Conservation (phyloP, 2,113 vertebrate genomes). For the Agapornis roseicollis region DNA sequence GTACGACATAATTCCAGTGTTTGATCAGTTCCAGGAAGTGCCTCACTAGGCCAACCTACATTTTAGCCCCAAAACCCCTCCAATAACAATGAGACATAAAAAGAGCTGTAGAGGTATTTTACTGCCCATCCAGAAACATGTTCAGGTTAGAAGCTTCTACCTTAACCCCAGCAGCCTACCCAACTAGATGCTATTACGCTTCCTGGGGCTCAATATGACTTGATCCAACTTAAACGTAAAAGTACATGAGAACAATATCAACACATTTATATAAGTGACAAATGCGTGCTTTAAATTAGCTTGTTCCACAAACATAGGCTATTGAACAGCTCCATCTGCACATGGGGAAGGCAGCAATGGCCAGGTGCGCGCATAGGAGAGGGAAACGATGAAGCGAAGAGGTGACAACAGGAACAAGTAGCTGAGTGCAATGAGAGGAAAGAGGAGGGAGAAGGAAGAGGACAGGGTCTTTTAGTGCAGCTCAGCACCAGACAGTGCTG, state of each 20-base stretch:
- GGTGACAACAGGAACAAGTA: not conserved
- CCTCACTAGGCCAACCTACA: not conserved
- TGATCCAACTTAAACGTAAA: not conserved
- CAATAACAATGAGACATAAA: not conserved
- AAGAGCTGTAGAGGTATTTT: not conserved
- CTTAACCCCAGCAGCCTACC: not conserved
- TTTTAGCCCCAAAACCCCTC: not conserved
- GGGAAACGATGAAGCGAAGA: not conserved
- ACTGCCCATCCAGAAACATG: not conserved
- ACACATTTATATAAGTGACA: not conserved
- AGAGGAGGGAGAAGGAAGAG: not conserved
- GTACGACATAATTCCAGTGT: not conserved
- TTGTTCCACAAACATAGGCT: not conserved
- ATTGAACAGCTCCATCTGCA: not conserved
- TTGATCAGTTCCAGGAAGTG: not conserved
- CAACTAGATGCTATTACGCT: not conserved
- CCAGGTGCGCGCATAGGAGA: rapidly evolving
- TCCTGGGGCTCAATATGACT: not conserved
- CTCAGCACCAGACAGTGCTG: not conserved
- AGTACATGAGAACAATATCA: not conserved
- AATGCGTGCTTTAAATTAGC: not conserved
- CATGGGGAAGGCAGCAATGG: not conserved
- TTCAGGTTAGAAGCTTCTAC: not conserved
- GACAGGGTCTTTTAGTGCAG: not conserved
- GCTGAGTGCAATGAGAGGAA: not conserved